Evolutionary conservation across 2,888 invertebrate genomes (phyloP).

Genomic region (Dolomedes plantarius): DNA sequence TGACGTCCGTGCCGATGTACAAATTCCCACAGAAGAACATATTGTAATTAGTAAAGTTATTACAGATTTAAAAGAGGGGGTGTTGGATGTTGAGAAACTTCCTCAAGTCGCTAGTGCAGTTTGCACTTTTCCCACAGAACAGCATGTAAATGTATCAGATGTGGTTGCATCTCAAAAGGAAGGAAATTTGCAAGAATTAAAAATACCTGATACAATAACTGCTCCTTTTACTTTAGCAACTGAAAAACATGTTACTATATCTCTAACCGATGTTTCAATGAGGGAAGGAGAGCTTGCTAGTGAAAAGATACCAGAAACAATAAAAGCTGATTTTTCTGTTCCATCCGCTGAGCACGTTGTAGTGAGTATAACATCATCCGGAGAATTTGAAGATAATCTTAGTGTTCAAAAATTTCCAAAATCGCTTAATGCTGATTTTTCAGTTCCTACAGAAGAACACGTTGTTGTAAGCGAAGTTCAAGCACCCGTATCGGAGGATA

Average conservation of each 20-base stretch:
- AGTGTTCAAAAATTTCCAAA: slow-evolving; percentile 47
- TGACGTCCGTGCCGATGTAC: slow-evolving; percentile 42
- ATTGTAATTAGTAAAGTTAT: slow-evolving; percentile 55
- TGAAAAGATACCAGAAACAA: slow-evolving; percentile 46
- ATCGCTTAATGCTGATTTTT: slow-evolving; percentile 52
- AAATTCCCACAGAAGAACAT: slow-evolving; percentile 60
- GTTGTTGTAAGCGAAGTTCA: slow-evolving; percentile 67
- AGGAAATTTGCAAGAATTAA: slow-evolving; percentile 46
- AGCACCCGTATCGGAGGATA: slow-evolving; percentile 69
- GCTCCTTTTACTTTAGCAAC: slow-evolving; percentile 66
- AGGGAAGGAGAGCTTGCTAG: slow-evolving; percentile 69
- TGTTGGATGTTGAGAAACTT: slow-evolving; percentile 28
- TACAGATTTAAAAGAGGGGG: slow-evolving; percentile 67
- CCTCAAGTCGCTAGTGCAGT: slow-evolving; percentile 41
- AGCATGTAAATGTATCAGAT: slow-evolving; percentile 59
- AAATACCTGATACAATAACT: slow-evolving; percentile 51
- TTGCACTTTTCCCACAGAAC: slow-evolving; percentile 53
- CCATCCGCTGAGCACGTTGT: slow-evolving; percentile 68
- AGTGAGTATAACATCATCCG: slow-evolving; percentile 54
- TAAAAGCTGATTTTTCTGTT: slow-evolving; percentile 56
- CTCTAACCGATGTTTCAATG: slow-evolving; percentile 58
- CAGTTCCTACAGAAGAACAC: slow-evolving; percentile 71
- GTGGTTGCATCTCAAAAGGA: slow-evolving; percentile 64
- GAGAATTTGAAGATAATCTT: slow-evolving; percentile 46
- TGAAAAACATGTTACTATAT: slow-evolving; percentile 57